phyloP scores from a whole-genome alignment of 2,113 vertebrate genomes.

The Centropus bengalensis region DNA sequence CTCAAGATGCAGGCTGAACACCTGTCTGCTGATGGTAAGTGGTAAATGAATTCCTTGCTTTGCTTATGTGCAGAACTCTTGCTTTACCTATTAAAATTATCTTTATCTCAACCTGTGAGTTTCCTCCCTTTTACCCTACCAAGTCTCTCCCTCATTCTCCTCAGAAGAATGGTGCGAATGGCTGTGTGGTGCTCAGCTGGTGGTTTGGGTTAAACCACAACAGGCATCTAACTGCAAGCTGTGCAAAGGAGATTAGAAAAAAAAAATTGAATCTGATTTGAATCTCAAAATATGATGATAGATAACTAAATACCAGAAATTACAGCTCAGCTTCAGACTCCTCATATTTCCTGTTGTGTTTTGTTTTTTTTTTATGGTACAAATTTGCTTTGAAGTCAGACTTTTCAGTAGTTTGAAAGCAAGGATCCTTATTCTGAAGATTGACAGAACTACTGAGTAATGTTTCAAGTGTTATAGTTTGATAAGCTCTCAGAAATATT shows the following conservation, averaged over 20 bases:
- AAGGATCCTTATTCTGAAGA: not conserved
- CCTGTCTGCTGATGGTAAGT: no score
- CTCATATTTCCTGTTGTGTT: fast-evolving
- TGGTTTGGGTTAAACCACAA: no score
- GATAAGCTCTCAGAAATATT: not conserved
- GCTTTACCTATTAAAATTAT: no score
- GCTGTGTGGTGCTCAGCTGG: no score
- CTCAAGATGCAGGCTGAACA: no score
- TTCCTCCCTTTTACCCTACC: no score
- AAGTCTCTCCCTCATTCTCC: no score
- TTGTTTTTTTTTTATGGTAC: not conserved
- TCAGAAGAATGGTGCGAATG: no score
- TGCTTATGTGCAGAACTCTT: no score
- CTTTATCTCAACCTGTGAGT: no score
- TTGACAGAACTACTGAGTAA: not conserved
- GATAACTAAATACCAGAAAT: not conserved
- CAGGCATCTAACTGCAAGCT: not conserved
- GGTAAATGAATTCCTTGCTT: no score
- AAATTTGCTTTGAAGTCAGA: not conserved
- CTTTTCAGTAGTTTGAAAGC: not conserved
- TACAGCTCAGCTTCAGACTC: not conserved
- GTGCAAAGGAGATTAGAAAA: not conserved
- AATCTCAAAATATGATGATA: not conserved
- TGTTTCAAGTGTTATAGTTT: not conserved
- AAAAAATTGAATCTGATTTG: not conserved